phyloP scores from a whole-genome alignment of 1,140 invertebrate species.

The Teleopsis dalmanni region DNA sequence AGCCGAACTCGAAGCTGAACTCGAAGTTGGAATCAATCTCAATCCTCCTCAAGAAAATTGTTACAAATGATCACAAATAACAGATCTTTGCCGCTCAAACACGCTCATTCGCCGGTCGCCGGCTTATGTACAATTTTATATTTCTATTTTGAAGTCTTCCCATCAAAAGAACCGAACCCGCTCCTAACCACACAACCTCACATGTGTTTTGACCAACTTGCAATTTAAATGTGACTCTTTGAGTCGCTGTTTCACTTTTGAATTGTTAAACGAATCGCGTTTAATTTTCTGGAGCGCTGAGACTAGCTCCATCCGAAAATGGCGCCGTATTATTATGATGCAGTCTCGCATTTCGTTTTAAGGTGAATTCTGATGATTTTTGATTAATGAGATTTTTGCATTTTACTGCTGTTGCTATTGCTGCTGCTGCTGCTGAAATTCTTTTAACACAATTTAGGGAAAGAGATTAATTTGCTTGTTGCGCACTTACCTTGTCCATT shows the following conservation, averaged over 20 bases:
- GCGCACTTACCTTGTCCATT: conserved; percentile 78
- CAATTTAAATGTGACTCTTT: too few relatives aligned
- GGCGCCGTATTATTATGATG: too few relatives aligned
- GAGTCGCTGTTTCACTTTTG: too few relatives aligned
- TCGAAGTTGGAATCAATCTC: not conserved
- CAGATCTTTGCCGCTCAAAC: conserved; percentile 26
- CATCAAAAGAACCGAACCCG: conserved; percentile 11
- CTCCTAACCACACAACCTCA: too few relatives aligned
- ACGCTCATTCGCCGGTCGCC: not conserved
- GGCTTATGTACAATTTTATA: too few relatives aligned
- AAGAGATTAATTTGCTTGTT: conserved; percentile 3
- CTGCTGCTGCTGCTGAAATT: conserved; percentile 1
- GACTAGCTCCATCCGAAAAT: too few relatives aligned
- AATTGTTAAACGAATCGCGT: too few relatives aligned
- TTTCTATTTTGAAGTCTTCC: too few relatives aligned
- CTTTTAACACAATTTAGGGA: conserved; percentile 3
- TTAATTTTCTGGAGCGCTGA: too few relatives aligned
- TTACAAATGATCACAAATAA: conserved; percentile 47
- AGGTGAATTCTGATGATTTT: conserved; percentile 27
- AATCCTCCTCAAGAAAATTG: conserved; percentile 32
- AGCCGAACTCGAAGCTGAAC: too few relatives aligned
- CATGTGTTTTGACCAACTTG: too few relatives aligned
- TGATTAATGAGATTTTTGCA: conserved; percentile 39
- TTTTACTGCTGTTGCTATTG: conserved; percentile 16
- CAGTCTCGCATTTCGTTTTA: too few relatives aligned